Conservation (phyloP, 2,888 invertebrate genomes). For the Dione vanillae region DNA sequence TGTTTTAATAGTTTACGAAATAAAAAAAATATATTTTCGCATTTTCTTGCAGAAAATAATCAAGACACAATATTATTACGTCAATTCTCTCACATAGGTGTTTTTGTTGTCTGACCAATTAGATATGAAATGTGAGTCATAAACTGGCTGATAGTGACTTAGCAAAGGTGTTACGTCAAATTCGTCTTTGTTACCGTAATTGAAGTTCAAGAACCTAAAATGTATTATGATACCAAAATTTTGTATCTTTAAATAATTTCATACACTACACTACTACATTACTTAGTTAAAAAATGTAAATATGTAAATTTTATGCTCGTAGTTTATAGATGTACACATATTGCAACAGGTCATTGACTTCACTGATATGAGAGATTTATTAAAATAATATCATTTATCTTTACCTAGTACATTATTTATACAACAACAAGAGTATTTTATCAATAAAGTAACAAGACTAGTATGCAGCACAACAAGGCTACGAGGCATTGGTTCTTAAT, state of each 20-base stretch:
- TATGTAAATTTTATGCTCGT: conserved; percentile 1
- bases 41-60: neutral
- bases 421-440: conserved; percentile 13
- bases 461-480: conserved; percentile 10
- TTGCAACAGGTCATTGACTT: conserved; percentile 29
- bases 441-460: conserved; percentile 22
- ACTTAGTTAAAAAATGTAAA: neutral
- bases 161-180: conserved; percentile 36
- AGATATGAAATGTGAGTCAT: conserved; percentile 36
- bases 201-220: conserved; percentile 29
- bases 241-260: neutral
- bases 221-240: neutral
- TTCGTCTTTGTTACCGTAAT: conserved; percentile 7
- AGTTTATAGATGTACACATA: neutral
- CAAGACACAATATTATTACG: neutral
- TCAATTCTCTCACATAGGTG: neutral
- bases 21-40: neutral
- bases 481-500: conserved; percentile 33
- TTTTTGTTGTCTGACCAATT: conserved; percentile 31
- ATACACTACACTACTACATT: no score
- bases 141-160: conserved; percentile 37
- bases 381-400: conserved; percentile 23
- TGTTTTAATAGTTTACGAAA: neutral
- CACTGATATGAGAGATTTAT: conserved; percentile 31
- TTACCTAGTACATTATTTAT: conserved; percentile 18